Base-by-base conservation (phyloP, 2,888 invertebrate species). In the Physocephala rufipes region DNA sequence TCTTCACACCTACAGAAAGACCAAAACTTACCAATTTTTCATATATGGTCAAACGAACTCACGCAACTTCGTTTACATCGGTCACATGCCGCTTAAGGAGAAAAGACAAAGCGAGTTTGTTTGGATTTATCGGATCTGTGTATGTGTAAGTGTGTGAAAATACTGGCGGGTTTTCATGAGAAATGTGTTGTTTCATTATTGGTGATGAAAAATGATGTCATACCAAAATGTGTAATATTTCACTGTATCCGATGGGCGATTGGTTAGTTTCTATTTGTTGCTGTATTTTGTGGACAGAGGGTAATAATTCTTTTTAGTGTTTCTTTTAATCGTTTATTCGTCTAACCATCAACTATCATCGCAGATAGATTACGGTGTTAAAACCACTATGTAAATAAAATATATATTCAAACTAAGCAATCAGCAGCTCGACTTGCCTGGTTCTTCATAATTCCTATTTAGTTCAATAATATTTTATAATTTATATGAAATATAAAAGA, bases 391-490 rank as follows among this genome's bases (percentile, higher is more conserved):
- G 70, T 70, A 55, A 70, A 64, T 69, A 61, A 58, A 70, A 64
- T 70, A 70, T 64, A 70, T 58, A 70, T 70, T 70, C 63, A 21
- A 70, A 70, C 62, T 70, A 63, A 70, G 69, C 51, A 62, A n/a
- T n/a, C n/a, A n/a, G n/a, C n/a, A 58, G 19, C 59, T 21, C 28
- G 67, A 59, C 28, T n/a, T 30, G 15, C 45, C 15, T 43, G 62
- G 24, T 21, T 16, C 36, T 51, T 49, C 26, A 15, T n/a, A 55
- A 67, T 70, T 16, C 9, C 4, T 64, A 62, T 51, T 7, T 55
- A 45, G 45, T 67, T 9, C 59, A 16, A 24, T 19, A 9, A 7
- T 36, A 36, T 36, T 36, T 36, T 36, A 36, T 36, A 36, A 36
- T 36, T 7, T 7, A 36, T 36, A 9, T 7, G 36, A 36, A 9